Conservation (phyloP, 2,888 invertebrate genomes). For the Catocala sponsa region DNA sequence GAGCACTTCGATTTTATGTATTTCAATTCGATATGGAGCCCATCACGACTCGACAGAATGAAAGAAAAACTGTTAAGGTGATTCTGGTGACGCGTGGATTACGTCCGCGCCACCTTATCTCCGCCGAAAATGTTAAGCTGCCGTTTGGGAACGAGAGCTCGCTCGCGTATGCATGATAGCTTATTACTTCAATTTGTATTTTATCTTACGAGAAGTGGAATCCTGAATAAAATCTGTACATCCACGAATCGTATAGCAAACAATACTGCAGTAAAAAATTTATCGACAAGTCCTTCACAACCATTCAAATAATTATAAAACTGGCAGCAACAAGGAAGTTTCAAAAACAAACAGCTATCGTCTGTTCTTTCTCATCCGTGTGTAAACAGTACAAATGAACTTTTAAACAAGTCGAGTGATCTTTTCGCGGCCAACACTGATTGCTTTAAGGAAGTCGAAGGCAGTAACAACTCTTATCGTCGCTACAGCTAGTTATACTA, state of each 20-base stretch:
- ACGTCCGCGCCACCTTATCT: constrained; percentile 33
- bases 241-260: neutral
- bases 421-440: constrained; percentile 50
- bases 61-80: constrained; percentile 48
- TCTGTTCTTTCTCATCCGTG: constrained; percentile 35
- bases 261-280: no score
- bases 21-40: constrained; percentile 57
- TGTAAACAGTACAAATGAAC: constrained; percentile 43
- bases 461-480: constrained; percentile 37
- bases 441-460: constrained; percentile 50
- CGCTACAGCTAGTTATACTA: constrained; percentile 29
- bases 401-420: constrained; percentile 48
- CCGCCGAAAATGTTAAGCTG: constrained; percentile 34
- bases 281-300: neutral
- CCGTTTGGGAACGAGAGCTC: constrained; percentile 27
- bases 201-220: constrained; percentile 21
- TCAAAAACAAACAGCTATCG: constrained; percentile 24
- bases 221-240: constrained; percentile 10
- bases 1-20: constrained; percentile 60
- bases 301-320: constrained; percentile 20
- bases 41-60: constrained; percentile 43
- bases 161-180: constrained; percentile 21
- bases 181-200: constrained; percentile 43
- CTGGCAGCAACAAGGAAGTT: constrained; percentile 25
- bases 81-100: constrained; percentile 39